These are phyloP conservation scores for Augochlorella aurata DNA, from an alignment of 2,888 invertebrate genomes.

Conservation along the genomic window DNA sequence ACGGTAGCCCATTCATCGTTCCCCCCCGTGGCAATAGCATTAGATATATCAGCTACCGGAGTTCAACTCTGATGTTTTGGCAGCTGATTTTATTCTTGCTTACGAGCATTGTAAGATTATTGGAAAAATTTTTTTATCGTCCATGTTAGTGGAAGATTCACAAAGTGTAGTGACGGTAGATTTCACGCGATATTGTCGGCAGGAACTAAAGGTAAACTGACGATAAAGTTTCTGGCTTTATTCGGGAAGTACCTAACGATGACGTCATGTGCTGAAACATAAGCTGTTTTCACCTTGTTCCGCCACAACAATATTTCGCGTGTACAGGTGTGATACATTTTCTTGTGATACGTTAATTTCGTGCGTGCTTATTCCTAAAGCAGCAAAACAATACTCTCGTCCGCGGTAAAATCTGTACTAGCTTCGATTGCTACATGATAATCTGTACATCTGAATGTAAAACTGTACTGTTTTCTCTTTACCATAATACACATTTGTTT, in stretches of 20 bases:
- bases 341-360: background rate
- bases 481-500: background rate
- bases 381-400: background rate
- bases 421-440: background rate
- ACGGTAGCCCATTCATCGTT: constrained; percentile 46
- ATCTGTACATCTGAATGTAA: background rate
- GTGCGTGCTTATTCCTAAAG: background rate
- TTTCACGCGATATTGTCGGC: constrained; percentile 13
- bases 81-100: constrained; percentile 71
- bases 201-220: constrained; percentile 27
- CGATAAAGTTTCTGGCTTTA: constrained; percentile 59
- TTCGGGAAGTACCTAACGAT: constrained; percentile 66
- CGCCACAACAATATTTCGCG: constrained; percentile 54
- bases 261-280: constrained; percentile 74
- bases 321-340: constrained; percentile 54
- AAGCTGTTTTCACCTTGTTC: constrained; percentile 65
- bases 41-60: constrained; percentile 68
- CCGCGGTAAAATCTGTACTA: background rate
- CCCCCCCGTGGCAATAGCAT: constrained; percentile 64
- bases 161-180: constrained; percentile 16
- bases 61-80: constrained; percentile 71
- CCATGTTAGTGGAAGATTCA: constrained; percentile 3
- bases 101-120: constrained; percentile 45
- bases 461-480: constrained; percentile 21
- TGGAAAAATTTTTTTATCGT: constrained; percentile 32